Percentiles rank a stretch among this genome's conserved stretches.
Evolutionary conservation across 1,140 invertebrate species (phyloP).

Genomic region (Argopecten irradians): DNA sequence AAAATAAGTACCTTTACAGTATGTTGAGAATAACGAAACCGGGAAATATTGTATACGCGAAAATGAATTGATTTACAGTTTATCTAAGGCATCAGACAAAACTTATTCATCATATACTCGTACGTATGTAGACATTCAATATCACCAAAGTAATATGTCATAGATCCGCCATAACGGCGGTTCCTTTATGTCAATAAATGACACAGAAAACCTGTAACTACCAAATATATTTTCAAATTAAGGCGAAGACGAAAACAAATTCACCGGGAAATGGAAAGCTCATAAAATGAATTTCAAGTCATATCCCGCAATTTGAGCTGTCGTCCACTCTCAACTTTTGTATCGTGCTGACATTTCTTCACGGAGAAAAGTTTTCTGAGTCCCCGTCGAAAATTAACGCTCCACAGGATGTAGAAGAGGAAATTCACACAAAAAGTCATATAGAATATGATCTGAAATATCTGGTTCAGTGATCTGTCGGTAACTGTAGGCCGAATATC

Average conservation of each 20-base stretch:
- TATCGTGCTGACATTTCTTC: not conserved
- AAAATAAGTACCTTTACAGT: too few relatives aligned
- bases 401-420: constrained; percentile 87
- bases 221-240: too few relatives aligned
- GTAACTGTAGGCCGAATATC: constrained; percentile 35
- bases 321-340: not conserved
- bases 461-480: constrained; percentile 80
- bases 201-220: too few relatives aligned
- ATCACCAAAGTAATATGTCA: too few relatives aligned
- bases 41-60: too few relatives aligned
- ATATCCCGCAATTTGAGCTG: not conserved
- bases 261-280: not conserved
- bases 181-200: too few relatives aligned
- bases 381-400: constrained; percentile 86
- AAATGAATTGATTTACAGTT: too few relatives aligned
- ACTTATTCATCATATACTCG: too few relatives aligned
- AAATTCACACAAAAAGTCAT: constrained; percentile 92
- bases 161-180: too few relatives aligned
- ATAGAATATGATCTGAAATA: constrained; percentile 82
- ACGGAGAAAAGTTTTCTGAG: constrained; percentile 29
- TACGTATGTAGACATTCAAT: too few relatives aligned
- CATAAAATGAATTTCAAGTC: not conserved
- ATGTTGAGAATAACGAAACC: too few relatives aligned
- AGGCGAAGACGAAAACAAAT: not conserved
- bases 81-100: too few relatives aligned